Conservation (phyloP, 2,797 vertebrate genomes). For the Hoplostethus mediterraneus region DNA sequence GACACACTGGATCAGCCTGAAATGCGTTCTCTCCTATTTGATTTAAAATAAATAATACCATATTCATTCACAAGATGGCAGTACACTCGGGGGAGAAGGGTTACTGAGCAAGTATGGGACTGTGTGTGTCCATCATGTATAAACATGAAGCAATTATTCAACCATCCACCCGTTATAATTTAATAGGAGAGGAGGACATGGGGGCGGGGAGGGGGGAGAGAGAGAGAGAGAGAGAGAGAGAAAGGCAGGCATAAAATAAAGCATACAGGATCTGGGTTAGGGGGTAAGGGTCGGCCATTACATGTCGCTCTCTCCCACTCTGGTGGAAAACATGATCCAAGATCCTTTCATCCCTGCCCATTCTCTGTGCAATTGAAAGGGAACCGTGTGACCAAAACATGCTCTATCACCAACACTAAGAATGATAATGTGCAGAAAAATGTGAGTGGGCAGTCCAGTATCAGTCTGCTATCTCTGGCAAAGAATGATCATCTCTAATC, state of each 20-base stretch:
- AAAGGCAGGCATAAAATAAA: background rate
- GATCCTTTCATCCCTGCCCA: background rate
- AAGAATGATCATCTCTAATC: slow-evolving; percentile 1
- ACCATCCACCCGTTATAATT: slow-evolving; percentile 36
- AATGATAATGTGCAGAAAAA: background rate
- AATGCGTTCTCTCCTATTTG: background rate
- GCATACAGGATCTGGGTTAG: background rate
- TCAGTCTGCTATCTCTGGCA: background rate
- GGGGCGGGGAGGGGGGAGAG: background rate
- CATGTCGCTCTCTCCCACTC: background rate
- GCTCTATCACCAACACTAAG: too few species aligned
- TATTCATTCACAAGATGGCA: slow-evolving; percentile 45
- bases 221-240: background rate
- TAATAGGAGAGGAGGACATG: slow-evolving; percentile 19
- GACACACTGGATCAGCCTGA: background rate
- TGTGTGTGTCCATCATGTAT: slow-evolving; percentile 15
- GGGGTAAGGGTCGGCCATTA: background rate
- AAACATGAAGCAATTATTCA: slow-evolving; percentile 34
- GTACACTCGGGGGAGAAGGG: background rate
- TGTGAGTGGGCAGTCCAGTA: background rate
- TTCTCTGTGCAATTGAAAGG: too few species aligned
- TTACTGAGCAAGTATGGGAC: background rate
- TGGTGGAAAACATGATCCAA: background rate
- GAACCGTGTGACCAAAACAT: too few species aligned
- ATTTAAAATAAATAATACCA: background rate